These are phyloP conservation scores for Ophthalmotilapia sp. DNA, from an alignment of 2,113 vertebrate genomes.

Conservation along the genomic window DNA sequence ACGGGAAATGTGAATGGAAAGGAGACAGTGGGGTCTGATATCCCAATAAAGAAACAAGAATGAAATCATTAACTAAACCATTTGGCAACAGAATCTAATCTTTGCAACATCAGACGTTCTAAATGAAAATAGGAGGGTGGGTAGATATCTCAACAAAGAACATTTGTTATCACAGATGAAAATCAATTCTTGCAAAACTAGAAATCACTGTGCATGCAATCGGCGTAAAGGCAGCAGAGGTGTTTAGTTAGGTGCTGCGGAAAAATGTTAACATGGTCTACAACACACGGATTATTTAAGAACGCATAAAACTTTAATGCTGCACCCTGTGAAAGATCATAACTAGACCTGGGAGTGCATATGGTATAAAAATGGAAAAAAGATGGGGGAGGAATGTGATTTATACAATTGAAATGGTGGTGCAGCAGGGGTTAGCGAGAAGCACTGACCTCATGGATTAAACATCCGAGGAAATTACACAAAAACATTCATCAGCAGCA, in stretches of 20 bases:
- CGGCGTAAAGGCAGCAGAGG: background rate
- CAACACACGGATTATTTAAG: background rate
- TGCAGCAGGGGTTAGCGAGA: background rate
- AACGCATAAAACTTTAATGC: background rate
- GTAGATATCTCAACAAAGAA: conserved; percentile 35
- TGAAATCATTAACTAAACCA: conserved; percentile 53
- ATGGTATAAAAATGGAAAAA: background rate
- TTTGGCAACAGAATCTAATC: conserved; percentile 61
- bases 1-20: conserved; percentile 5
- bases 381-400: conserved; percentile 1
- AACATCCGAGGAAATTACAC: conserved; percentile 32
- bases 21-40: conserved; percentile 27
- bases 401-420: conserved; percentile 24
- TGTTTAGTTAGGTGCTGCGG: conserved; percentile 7
- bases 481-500: conserved; percentile 38
- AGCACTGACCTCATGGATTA: conserved; percentile 46
- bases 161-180: conserved; percentile 54
- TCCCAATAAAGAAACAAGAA: conserved; percentile 47
- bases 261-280: background rate
- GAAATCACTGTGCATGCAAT: conserved; percentile 4
- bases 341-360: background rate
- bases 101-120: conserved; percentile 48
- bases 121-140: conserved; percentile 52
- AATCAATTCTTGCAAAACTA: conserved; percentile 44
- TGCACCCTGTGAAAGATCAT: background rate